These are phyloP conservation scores for roundworm (Caenorhabditis elegans) DNA, from an alignment of 1,140 invertebrate genomes.

Conservation along the genomic window WBcel235 BX284602.5:5738501-5739000, in stretches of 20 bases:
- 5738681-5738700: too few relatives aligned
- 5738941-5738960: not conserved
- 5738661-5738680: too few relatives aligned
- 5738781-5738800: not conserved
- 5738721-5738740: not conserved
- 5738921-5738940: slow-evolving; percentile 6
- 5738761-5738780: slow-evolving; percentile 42
- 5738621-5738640: slow-evolving; percentile 39
- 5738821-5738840: not conserved
- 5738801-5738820: not conserved
- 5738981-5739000: not conserved
- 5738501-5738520: not conserved
- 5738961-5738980: not conserved
- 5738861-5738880: not conserved
- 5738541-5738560: slow-evolving; percentile 40
- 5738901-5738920: not conserved
- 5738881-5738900: slow-evolving; percentile 27
- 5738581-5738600: slow-evolving; percentile 41
- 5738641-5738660: slow-evolving; percentile 39
- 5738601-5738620: not conserved
- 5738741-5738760: slow-evolving; percentile 39
- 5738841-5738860: not conserved
- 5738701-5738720: too few relatives aligned
- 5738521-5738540: slow-evolving; percentile 18
- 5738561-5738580: slow-evolving; percentile 45